These are phyloP conservation scores for Ascidia mentula DNA, from an alignment of 23 tunicate species.

Conservation along the genomic window DNA sequence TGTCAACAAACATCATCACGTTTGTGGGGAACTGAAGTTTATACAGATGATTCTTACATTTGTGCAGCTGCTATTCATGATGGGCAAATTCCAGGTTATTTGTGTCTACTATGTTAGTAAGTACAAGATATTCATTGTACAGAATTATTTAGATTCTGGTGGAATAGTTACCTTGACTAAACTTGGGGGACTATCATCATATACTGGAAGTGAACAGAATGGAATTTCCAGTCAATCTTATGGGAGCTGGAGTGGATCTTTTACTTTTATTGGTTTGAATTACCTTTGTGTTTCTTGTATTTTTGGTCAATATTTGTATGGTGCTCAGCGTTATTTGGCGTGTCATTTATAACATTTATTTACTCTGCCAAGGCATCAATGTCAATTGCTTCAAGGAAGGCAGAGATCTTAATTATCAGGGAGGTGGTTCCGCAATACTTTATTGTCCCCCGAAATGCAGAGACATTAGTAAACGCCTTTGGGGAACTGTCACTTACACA, in stretches of 20 bases:
- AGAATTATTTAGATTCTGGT: background rate
- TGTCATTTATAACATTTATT: too few species aligned
- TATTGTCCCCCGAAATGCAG: background rate
- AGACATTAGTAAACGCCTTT: background rate
- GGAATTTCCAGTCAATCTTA: background rate
- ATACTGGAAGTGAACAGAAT: background rate
- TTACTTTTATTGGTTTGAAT: background rate
- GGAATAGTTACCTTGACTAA: background rate
- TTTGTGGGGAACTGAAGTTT: background rate
- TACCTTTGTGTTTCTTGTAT: background rate
- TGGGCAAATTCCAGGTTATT: background rate
- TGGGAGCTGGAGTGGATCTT: background rate
- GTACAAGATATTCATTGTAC: background rate
- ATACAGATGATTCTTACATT: background rate
- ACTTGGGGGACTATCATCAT: background rate
- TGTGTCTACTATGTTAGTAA: background rate
- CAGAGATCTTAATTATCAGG: background rate
- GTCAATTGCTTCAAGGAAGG: too few species aligned
- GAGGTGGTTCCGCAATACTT: background rate
- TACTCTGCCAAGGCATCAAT: too few species aligned
- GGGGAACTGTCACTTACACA: background rate
- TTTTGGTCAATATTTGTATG: too few species aligned
- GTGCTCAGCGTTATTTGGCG: too few species aligned
- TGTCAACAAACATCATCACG: background rate
- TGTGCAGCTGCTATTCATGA: constrained; percentile 5